A percentile compares a stretch with the other conserved stretches of the same genome.
Evolutionary conservation across 2,113 vertebrate genomes (phyloP).

Genomic region (Dromaius novaehollandiae): DNA sequence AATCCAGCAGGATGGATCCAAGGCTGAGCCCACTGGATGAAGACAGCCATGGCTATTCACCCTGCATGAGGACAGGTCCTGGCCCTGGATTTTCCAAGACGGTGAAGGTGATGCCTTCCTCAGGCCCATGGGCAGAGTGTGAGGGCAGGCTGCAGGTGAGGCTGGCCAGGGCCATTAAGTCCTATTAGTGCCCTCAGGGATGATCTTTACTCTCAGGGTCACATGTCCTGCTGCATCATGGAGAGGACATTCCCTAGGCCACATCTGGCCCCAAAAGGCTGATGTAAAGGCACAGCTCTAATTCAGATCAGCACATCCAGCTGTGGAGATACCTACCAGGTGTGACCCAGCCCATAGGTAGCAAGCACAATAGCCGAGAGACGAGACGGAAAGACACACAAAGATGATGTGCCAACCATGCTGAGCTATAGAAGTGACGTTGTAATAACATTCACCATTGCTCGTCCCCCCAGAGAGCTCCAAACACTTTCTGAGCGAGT

Average conservation of each 20-base stretch:
- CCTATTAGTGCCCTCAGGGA: neutral
- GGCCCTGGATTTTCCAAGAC: neutral
- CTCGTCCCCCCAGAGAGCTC: neutral
- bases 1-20: neutral
- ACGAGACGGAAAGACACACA: neutral
- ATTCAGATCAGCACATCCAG: neutral
- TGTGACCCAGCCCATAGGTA: neutral
- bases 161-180: neutral
- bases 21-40: neutral
- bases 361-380: neutral
- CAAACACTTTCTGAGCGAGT: neutral
- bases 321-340: neutral
- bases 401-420: neutral
- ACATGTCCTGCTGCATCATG: neutral
- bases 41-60: neutral
- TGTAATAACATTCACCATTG: neutral
- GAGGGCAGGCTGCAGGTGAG: neutral
- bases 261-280: neutral
- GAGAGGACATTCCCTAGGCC: neutral
- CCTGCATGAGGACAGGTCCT: neutral
- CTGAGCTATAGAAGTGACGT: neutral
- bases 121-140: too few relatives aligned
- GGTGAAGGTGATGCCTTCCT: neutral
- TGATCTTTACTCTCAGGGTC: rapidly evolving
- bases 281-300: neutral